A percentile compares a stretch with the other conserved stretches of the same genome.
Evolutionary conservation across 1,140 invertebrate species (phyloP).

Genomic region (Drosophila melanica): DNA sequence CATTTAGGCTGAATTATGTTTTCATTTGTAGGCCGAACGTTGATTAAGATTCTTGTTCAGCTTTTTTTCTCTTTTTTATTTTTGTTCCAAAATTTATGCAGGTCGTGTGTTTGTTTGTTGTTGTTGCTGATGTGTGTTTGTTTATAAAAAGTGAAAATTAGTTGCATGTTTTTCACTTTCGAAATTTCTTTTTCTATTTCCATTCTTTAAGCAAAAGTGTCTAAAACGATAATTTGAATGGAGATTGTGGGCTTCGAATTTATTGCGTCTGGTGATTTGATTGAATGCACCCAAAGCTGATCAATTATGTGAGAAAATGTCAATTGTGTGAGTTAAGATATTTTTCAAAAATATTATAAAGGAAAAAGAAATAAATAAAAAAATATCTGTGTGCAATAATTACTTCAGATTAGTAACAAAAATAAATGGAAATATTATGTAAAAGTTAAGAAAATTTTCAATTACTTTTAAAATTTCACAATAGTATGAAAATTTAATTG

Average conservation of each 20-base stretch:
- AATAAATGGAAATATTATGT: too few relatives aligned
- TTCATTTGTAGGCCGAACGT: constrained; percentile 69
- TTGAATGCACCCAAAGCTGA: neutral
- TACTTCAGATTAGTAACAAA: too few relatives aligned
- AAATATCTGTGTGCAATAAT: too few relatives aligned
- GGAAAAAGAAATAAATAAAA: too few relatives aligned
- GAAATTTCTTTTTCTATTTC: constrained; percentile 19
- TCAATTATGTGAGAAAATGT: constrained; percentile 8
- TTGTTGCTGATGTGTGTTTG: constrained; percentile 50
- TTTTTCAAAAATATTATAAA: too few relatives aligned
- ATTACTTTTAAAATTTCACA: too few relatives aligned
- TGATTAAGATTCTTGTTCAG: constrained; percentile 66
- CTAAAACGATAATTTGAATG: constrained; percentile 24
- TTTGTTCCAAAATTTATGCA: constrained; percentile 56
- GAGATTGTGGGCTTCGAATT: constrained; percentile 1
- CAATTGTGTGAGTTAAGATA: neutral
- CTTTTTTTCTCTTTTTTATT: neutral
- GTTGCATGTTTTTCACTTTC: constrained; percentile 73
- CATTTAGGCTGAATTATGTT: constrained; percentile 73
- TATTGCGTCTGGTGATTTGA: neutral
- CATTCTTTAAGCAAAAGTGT: constrained; percentile 8
- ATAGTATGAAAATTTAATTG: too few relatives aligned
- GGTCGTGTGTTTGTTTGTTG: constrained; percentile 50
- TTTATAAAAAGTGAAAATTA: constrained; percentile 70
- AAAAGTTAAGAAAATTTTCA: too few relatives aligned